phyloP scores from a whole-genome alignment of 2,113 vertebrate genomes.

The Cisticola juncidis region DNA sequence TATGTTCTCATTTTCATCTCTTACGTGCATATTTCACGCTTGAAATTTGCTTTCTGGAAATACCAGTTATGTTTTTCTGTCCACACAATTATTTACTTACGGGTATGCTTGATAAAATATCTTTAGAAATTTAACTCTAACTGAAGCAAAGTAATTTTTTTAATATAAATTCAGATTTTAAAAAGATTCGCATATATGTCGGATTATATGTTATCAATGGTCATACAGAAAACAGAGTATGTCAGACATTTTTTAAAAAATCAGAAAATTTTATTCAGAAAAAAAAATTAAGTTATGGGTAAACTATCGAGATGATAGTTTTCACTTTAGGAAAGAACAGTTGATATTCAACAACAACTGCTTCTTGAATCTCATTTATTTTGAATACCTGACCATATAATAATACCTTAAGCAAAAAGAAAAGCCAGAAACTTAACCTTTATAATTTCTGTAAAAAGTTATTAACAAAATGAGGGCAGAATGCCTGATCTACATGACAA shows the following conservation, averaged over 20 bases:
- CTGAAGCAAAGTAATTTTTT: background rate
- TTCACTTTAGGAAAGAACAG: background rate
- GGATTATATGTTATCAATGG: background rate
- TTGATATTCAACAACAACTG: background rate
- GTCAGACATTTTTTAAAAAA: background rate
- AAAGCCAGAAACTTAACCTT: background rate
- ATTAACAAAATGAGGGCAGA: constrained; percentile 33
- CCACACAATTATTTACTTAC: background rate
- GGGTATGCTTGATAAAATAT: background rate
- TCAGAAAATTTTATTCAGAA: background rate
- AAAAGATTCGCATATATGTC: background rate
- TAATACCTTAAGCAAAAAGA: background rate
- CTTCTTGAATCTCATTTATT: background rate
- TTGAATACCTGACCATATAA: background rate
- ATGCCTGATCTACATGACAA: background rate
- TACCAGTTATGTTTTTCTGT: background rate
- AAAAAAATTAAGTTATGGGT: background rate
- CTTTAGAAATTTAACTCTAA: background rate
- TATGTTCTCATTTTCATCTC: background rate
- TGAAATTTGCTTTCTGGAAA: background rate
- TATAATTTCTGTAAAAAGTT: background rate
- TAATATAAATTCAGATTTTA: background rate
- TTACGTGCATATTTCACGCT: background rate
- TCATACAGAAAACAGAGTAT: background rate
- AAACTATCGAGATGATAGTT: background rate